Evolutionary conservation across 2,113 vertebrate species (phyloP).

Genomic region (Eolophus roseicapilla): DNA sequence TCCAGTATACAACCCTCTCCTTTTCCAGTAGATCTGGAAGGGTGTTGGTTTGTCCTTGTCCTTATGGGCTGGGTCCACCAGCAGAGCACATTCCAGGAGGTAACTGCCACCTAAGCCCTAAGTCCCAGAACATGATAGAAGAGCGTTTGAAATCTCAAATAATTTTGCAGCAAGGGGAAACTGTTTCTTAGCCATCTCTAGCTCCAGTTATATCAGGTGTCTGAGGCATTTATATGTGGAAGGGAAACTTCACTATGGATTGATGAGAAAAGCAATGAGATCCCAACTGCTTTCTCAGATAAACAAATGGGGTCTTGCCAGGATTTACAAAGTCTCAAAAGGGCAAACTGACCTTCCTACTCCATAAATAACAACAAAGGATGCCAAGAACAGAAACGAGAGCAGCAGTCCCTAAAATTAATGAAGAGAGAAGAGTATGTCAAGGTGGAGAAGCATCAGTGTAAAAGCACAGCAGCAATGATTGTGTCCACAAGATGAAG

Average conservation of each 20-base stretch:
- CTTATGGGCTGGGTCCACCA: neutral
- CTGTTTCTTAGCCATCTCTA: neutral
- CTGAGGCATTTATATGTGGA: neutral
- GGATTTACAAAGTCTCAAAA: neutral
- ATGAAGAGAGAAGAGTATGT: neutral
- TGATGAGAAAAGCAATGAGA: neutral
- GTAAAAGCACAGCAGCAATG: neutral
- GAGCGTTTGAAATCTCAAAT: neutral
- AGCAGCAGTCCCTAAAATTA: neutral
- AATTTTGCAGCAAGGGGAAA: neutral
- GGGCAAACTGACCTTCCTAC: neutral
- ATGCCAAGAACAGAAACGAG: neutral
- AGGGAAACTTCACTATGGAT: neutral
- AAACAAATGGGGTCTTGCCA: neutral
- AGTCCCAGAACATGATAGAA: neutral
- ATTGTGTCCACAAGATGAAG: neutral
- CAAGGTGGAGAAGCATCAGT: neutral
- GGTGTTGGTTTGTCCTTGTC: neutral
- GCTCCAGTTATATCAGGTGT: neutral
- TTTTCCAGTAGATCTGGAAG: neutral
- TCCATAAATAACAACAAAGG: neutral
- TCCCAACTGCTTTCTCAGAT: neutral
- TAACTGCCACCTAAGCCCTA: neutral
- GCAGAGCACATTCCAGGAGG: neutral
- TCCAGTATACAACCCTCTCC: accelerated